These are phyloP conservation scores for Saccopteryx leptura DNA, from an alignment of 2,113 vertebrate genomes.

Conservation along the genomic window DNA sequence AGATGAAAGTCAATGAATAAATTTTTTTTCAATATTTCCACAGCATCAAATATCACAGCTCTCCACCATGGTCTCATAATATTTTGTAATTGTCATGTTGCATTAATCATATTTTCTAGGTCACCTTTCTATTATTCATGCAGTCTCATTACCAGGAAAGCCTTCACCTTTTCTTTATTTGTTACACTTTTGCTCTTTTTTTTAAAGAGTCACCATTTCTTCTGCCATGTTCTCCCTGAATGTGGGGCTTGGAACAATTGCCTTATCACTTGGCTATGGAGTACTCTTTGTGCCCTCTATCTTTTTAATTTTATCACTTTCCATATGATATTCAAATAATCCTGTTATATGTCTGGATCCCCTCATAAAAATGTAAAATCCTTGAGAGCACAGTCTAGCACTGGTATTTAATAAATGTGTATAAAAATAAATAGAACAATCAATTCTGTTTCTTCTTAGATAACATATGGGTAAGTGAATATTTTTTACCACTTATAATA, in stretches of 20 bases:
- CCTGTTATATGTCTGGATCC: not conserved
- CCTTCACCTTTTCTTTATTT: not conserved
- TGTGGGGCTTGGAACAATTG: rapidly evolving
- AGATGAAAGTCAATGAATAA: not conserved
- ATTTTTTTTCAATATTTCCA: not conserved
- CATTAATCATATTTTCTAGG: not conserved
- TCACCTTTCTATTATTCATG: not conserved
- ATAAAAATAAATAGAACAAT: not conserved
- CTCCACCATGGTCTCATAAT: not conserved
- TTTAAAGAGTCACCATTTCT: not conserved
- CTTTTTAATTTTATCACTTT: not conserved
- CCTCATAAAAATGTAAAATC: not conserved
- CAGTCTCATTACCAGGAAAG: not conserved
- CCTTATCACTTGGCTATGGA: rapidly evolving
- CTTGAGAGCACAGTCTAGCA: not conserved
- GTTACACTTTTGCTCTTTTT: not conserved
- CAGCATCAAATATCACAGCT: not conserved
- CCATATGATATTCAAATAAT: not conserved
- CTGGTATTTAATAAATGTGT: not conserved
- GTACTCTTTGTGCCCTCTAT: not conserved
- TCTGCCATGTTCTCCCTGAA: not conserved
- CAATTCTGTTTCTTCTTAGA: not conserved
- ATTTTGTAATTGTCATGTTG: not conserved
- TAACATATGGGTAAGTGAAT: not conserved
- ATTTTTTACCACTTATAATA: not conserved